These are phyloP conservation scores for Sylvilagus bachmani DNA, from an alignment of 2,113 vertebrate genomes.

Conservation along the genomic window DNA sequence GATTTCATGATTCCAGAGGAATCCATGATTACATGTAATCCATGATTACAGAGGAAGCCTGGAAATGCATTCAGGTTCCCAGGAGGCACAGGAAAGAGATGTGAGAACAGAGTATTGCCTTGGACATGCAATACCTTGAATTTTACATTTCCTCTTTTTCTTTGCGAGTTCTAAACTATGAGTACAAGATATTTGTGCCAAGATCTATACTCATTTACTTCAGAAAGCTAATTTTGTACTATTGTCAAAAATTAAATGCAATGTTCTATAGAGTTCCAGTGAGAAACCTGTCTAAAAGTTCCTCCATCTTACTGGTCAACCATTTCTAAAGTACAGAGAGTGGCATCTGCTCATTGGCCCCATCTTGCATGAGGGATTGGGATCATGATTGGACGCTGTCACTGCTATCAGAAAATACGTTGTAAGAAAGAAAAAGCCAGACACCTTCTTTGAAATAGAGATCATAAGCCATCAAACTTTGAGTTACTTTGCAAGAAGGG, in stretches of 20 bases:
- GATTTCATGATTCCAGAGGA: neutral
- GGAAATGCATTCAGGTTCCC: neutral
- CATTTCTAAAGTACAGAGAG: slow-evolving; percentile 24
- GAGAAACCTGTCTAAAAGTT: neutral
- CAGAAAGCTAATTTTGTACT: neutral
- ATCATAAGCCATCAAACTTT: neutral
- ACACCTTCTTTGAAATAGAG: neutral
- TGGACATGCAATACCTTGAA: neutral
- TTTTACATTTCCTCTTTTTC: neutral
- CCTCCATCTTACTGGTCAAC: neutral
- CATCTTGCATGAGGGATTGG: neutral
- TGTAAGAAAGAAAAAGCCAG: neutral
- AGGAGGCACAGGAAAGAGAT: neutral
- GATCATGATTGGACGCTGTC: neutral
- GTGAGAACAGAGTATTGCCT: neutral
- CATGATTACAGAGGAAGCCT: neutral
- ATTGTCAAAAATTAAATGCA: neutral
- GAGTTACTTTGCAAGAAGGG: neutral
- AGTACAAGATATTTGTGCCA: neutral
- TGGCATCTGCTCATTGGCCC: neutral
- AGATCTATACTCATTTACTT: neutral
- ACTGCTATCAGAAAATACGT: neutral
- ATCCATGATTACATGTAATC: no score
- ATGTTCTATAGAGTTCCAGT: neutral
- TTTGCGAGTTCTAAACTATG: neutral